phyloP scores from a whole-genome alignment of 2,888 invertebrate genomes.

The Aleiodes testaceus region DNA sequence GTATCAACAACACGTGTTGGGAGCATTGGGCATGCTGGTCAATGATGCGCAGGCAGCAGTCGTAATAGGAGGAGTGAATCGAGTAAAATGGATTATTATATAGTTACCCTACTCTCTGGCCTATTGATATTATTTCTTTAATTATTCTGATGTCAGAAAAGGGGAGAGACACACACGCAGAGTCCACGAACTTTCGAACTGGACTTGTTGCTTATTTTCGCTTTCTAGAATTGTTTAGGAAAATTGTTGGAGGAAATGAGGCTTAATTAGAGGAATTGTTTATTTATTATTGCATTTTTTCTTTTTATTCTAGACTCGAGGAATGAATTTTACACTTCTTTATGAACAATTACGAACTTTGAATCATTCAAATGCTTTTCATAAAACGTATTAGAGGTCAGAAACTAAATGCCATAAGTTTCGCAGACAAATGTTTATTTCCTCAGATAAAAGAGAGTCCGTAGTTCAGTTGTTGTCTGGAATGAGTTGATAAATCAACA shows the following conservation, averaged over 20 bases:
- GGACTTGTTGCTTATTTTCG: slow-evolving; percentile 16
- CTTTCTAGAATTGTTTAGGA: no score
- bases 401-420: slow-evolving; percentile 2
- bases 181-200: slow-evolving; percentile 31
- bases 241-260: background rate
- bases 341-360: no score
- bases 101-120: background rate
- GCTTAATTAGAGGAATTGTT: background rate
- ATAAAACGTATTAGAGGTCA: background rate
- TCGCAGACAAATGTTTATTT: background rate
- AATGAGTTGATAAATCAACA: slow-evolving; percentile 52
- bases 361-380: background rate
- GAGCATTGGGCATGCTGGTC: no score
- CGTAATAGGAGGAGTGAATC: no score
- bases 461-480: slow-evolving; percentile 53
- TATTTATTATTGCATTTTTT: background rate
- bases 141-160: background rate
- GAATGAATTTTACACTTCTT: no score
- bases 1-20: background rate
- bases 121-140: background rate
- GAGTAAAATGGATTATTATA: no score
- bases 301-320: no score
- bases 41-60: no score
- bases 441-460: slow-evolving; percentile 42
- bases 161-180: background rate